Evolutionary conservation across 2,113 vertebrate species (phyloP), one percentile per base, ranked within the genome.

Genomic region (Sander vitreus): DNA sequence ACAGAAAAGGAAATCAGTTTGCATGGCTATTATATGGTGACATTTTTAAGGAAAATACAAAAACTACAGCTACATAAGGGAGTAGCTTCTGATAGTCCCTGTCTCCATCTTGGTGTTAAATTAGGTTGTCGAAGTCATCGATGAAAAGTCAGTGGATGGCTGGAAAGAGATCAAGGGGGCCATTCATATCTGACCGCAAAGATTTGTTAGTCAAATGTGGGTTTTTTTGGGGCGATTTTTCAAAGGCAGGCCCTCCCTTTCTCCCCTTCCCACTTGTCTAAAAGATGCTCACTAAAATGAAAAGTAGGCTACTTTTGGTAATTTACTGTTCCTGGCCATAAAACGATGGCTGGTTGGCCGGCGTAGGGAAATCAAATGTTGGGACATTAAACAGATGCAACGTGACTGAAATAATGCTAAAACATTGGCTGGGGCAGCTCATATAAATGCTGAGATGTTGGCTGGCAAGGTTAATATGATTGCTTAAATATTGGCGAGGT

Each of bases 401-500:
- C 18, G 5, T 76, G 75, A 58, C 39, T 73, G 50, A 83, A 74
- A 84, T 83, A 86, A 89, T 45, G 30, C 47, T 80, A 63, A 88
- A 85, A 85, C 45, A 87, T 85, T 84, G 87, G 62, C 59, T 21
- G 18, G 68, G 55, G 27, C 18, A 72, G 78, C 69, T 72, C 79
- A 78, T 85, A 74, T 76, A 88, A 88, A 85, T 65, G 66, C 64
- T 79, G 73, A 76, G 10, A 80, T 30, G 71, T 70, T 89, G 83
- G 83, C 87, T 76, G 77, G 84, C 87, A 84, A 80, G 65, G 88
- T 90, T 90, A 88, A 88, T 89, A 90, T 90, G 87, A 90, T 88
- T 87, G 83, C 86, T 69, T 69, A 82, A 88, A 87, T 78, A 88
- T 82, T 91, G 86, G 84, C 66, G n/a, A 45, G 80, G 78, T 74